A percentile compares a stretch with the other conserved stretches of the same genome.
These are phyloP conservation scores for Athetis lepigone DNA, from an alignment of 2,888 invertebrate species.

Conservation along the genomic window DNA sequence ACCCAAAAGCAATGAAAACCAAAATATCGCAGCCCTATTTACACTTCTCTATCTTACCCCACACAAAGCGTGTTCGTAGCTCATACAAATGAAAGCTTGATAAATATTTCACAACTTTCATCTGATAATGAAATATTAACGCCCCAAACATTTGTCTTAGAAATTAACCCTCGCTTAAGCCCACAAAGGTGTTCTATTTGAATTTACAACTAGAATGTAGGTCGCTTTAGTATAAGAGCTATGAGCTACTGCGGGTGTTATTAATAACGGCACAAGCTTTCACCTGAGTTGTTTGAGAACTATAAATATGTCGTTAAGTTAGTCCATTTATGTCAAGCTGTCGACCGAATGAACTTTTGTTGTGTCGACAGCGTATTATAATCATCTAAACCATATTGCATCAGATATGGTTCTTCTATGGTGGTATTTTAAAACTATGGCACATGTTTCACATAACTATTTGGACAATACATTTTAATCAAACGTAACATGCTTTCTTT, in stretches of 20 bases:
- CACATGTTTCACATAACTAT: too few relatives aligned
- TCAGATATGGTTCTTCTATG: too few relatives aligned
- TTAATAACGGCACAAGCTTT: constrained; percentile 42
- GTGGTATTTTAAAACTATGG: too few relatives aligned
- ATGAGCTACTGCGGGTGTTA: constrained; percentile 31
- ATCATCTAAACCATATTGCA: too few relatives aligned
- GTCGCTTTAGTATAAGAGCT: constrained; percentile 39
- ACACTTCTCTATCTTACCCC: neutral
- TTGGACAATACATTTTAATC: too few relatives aligned
- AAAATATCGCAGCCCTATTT: constrained; percentile 9
- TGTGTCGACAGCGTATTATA: constrained; percentile 9
- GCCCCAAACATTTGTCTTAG: constrained; percentile 52
- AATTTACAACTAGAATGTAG: constrained; percentile 55
- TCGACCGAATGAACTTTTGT: constrained; percentile 15
- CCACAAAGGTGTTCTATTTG: constrained; percentile 53
- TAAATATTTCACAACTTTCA: constrained; percentile 50
- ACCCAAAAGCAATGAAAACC: constrained; percentile 4
- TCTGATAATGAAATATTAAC: constrained; percentile 49
- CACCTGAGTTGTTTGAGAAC: constrained; percentile 45
- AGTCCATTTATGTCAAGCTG: constrained; percentile 31
- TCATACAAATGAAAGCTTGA: constrained; percentile 28
- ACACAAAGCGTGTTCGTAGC: neutral
- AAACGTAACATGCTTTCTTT: too few relatives aligned
- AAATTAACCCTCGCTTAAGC: constrained; percentile 45
- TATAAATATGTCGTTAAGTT: constrained; percentile 48